Conservation (phyloP, 2,797 vertebrate genomes). For the Aplochiton taeniatus region DNA sequence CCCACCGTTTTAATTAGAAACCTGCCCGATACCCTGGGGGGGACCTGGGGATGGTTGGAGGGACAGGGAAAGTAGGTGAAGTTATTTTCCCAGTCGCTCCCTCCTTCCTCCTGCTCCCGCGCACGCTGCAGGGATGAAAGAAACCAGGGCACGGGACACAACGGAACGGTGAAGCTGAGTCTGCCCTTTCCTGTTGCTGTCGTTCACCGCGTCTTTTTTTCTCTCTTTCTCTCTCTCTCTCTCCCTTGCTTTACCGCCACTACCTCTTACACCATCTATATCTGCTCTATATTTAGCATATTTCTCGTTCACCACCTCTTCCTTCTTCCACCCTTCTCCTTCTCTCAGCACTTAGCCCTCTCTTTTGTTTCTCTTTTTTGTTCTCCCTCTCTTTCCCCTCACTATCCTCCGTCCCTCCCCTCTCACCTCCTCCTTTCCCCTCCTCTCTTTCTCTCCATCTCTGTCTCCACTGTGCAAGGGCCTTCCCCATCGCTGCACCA, state of each 20-base stretch:
- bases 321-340: not conserved
- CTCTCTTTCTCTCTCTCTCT: constrained; percentile 31
- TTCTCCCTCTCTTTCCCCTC: not conserved
- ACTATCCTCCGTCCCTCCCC: not conserved
- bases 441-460: constrained; percentile 28
- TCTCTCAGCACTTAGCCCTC: not conserved
- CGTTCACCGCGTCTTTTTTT: constrained; percentile 44
- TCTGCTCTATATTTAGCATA: too few species aligned
- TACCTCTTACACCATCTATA: constrained; percentile 19
- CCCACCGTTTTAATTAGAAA: constrained; percentile 81
- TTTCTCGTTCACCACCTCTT: not conserved
- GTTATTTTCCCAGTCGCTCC: constrained; percentile 78
- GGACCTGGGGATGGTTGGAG: constrained; percentile 48
- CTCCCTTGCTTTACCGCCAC: constrained; percentile 27
- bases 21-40: constrained; percentile 65
- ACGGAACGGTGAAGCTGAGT: constrained; percentile 47
- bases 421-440: constrained; percentile 11
- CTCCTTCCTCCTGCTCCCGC: constrained; percentile 76
- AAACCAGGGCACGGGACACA: constrained; percentile 39
- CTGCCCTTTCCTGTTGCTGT: constrained; percentile 33
- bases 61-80: constrained; percentile 65
- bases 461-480: constrained; percentile 43
- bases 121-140: constrained; percentile 35
- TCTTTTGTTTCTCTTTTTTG: not conserved
- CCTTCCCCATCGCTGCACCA: constrained; percentile 75